Evolutionary conservation across 2,113 vertebrate genomes (phyloP).

Genomic region (Antechinus stuartii): DNA sequence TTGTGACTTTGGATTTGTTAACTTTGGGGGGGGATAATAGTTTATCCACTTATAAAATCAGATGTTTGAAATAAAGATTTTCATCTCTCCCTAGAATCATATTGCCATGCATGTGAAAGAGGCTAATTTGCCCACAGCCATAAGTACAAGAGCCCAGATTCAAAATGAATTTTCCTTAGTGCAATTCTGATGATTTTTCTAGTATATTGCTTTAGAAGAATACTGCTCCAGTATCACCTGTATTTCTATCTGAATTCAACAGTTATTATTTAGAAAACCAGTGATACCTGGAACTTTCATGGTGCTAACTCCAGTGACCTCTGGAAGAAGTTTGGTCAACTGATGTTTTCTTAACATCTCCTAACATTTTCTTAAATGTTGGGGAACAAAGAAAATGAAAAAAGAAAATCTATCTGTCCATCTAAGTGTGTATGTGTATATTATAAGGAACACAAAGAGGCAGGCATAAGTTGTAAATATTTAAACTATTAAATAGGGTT

Average conservation of each 20-base stretch:
- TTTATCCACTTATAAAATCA: background rate
- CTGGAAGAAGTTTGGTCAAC: background rate
- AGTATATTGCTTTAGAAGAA: background rate
- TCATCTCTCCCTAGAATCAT: background rate
- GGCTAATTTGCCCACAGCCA: background rate
- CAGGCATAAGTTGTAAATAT: no score
- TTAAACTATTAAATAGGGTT: no score
- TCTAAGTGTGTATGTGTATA: no score
- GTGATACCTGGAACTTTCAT: background rate
- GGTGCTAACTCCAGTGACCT: background rate
- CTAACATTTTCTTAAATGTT: background rate
- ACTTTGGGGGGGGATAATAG: background rate
- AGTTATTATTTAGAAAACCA: background rate
- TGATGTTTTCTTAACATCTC: background rate
- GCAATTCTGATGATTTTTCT: background rate
- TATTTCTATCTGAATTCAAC: background rate
- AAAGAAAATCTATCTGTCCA: background rate
- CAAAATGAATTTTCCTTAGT: background rate
- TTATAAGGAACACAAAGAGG: no score
- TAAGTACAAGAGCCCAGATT: background rate
- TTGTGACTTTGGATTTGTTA: background rate
- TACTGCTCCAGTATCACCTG: fast-evolving
- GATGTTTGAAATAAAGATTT: no score
- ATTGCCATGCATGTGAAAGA: background rate
- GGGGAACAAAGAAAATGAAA: background rate